Evolutionary conservation across 2,888 invertebrate species (phyloP), one percentile per base, ranked within the genome.

Genomic region (Platycnemis pennipes): DNA sequence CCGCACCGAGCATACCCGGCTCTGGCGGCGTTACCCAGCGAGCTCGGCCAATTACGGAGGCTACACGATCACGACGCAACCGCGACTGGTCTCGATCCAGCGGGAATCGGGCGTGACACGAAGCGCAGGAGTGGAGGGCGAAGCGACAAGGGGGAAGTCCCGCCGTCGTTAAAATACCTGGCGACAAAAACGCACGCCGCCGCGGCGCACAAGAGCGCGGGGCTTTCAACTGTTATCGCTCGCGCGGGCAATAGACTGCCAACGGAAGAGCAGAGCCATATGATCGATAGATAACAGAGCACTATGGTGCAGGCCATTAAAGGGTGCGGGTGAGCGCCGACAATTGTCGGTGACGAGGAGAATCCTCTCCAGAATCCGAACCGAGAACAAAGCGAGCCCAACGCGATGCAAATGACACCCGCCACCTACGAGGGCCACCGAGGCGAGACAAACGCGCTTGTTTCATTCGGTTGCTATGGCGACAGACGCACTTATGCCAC

Each of bases 401-500:
- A 63, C 26, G 63, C 63, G 8, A 63, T 63, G 63, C 63, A 63
- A 63, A 63, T 63, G 63, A 63, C 63, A 63, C n/a, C 63, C 63
- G n/a, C 26, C 63, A 63, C 26, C 26, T 26, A n/a, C 26, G 13
- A 37, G 31, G 7, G 37, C 77, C 77, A 37, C 31, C 77, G 37
- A 37, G 37, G 77, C 77, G 77, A 31, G 77, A 37, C 77, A 37
- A 77, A 37, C 13, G 77, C 31, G 77, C 37, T 31, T 13, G 31
- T 77, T 77, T 77, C 77, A 37, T 77, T 77, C 26, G 37, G 77
- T 77, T 77, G 77, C 77, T 37, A 77, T 77, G 77, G 77, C 77
- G 77, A 77, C 77, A 31, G 37, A 77, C 31, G 16, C 77, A 63
- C 63, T 63, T 63, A 13, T 77, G 77, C 77, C 77, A 37, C 37